These are phyloP conservation scores for Anagrus nilaparvatae DNA, from an alignment of 1,140 invertebrate genomes.

Conservation along the genomic window DNA sequence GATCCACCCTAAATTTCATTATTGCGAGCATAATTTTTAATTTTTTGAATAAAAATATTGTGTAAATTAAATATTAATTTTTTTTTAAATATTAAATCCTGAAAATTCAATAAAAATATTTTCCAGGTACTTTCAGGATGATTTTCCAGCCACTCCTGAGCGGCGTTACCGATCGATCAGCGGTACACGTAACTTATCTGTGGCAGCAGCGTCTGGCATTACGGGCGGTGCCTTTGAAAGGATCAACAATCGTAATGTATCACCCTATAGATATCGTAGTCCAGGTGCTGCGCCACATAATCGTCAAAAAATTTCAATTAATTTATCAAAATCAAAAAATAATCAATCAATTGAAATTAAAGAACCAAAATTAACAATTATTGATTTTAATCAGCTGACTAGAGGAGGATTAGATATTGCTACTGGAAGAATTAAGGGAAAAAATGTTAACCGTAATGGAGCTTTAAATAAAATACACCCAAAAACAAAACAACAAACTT, in stretches of 20 bases:
- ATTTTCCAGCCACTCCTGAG: constrained; percentile 15
- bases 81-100: no score
- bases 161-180: constrained; percentile 35
- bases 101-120: no score
- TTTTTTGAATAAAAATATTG: no score
- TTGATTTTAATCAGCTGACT: constrained; percentile 62
- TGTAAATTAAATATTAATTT: no score
- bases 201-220: constrained; percentile 20
- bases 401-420: constrained; percentile 46
- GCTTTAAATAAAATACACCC: no score
- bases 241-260: constrained; percentile 27
- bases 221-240: constrained; percentile 22
- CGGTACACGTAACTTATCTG: constrained; percentile 29
- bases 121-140: constrained; percentile 31
- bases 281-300: constrained; percentile 29
- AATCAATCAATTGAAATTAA: constrained; percentile 5
- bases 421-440: constrained; percentile 25
- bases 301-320: no score
- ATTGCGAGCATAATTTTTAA: no score
- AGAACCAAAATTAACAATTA: constrained; percentile 55
- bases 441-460: no score
- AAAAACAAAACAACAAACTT: no score
- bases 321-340: no score
- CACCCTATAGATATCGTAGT: constrained; percentile 38
- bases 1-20: no score